These are phyloP conservation scores for Acrocephalus kingi DNA, from an alignment of 2,113 vertebrate species.

Conservation along the genomic window DNA sequence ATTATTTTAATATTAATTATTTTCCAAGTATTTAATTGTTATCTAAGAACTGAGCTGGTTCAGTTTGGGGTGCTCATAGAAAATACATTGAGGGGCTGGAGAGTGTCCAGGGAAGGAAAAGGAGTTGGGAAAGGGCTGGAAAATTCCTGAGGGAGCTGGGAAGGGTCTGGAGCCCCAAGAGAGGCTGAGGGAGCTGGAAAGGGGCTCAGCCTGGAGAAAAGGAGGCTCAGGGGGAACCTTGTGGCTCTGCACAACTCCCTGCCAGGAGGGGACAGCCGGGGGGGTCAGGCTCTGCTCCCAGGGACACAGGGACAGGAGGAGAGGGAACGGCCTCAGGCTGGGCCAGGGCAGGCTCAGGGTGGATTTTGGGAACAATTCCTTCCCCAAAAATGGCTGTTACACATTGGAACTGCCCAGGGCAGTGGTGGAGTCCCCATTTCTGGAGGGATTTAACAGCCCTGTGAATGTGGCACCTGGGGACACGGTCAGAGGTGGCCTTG, in stretches of 20 bases:
- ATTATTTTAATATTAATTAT: neutral
- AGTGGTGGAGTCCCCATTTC: accelerated
- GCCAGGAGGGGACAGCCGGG: neutral
- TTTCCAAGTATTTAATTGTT: no score
- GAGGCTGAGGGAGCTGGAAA: neutral
- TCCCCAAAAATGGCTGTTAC: neutral
- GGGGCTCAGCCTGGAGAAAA: neutral
- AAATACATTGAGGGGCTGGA: accelerated
- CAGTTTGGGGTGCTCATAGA: accelerated
- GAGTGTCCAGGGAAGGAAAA: accelerated
- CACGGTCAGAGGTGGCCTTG: neutral
- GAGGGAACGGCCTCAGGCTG: neutral
- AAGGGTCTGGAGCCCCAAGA: no score
- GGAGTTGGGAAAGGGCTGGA: neutral
- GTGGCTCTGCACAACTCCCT: neutral
- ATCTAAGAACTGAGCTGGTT: accelerated
- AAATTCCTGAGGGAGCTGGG: neutral
- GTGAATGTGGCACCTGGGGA: neutral
- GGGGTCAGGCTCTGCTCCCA: neutral
- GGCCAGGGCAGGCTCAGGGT: accelerated
- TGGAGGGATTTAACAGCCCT: accelerated
- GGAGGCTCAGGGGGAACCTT: neutral
- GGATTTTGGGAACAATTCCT: neutral
- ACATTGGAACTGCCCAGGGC: neutral
- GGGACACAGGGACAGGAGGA: neutral